A percentile compares a stretch with the other conserved stretches of the same genome.
These are phyloP conservation scores for Octonoba sinensis DNA, from an alignment of 2,888 invertebrate species.

Conservation along the genomic window DNA sequence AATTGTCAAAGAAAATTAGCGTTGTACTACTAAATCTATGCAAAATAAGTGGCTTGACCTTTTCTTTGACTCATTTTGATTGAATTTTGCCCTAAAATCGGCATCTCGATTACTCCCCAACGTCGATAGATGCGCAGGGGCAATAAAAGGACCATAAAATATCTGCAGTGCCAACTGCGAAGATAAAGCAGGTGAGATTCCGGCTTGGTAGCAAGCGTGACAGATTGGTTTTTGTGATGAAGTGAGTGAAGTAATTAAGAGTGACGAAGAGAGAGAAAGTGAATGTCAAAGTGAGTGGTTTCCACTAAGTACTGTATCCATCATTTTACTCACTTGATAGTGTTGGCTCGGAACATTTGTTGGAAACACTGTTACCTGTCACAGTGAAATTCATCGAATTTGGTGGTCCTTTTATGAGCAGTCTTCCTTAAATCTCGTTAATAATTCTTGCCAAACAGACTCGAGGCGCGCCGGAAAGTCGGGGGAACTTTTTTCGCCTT, in stretches of 20 bases:
- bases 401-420: constrained; percentile 28
- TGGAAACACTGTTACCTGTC: constrained; percentile 54
- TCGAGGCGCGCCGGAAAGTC: not conserved
- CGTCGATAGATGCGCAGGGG: constrained; percentile 6
- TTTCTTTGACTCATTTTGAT: too few species aligned
- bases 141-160: constrained; percentile 47
- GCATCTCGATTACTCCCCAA: too few species aligned
- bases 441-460: constrained; percentile 34
- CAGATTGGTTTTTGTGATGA: constrained; percentile 62
- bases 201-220: constrained; percentile 46
- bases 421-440: constrained; percentile 34
- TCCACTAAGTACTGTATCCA: constrained; percentile 55
- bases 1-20: too few species aligned
- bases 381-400: constrained; percentile 52
- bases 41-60: too few species aligned
- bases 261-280: constrained; percentile 59
- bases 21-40: too few species aligned
- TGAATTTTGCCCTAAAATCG: too few species aligned
- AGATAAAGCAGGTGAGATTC: constrained; percentile 56
- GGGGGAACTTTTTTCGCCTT: not conserved
- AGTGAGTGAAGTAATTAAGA: constrained; percentile 58
- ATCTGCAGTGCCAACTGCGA: constrained; percentile 34
- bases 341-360: constrained; percentile 46
- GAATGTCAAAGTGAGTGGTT: constrained; percentile 43
- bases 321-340: constrained; percentile 55